A percentile compares a stretch with the other conserved stretches of the same genome.
phyloP scores from a whole-genome alignment of 1,140 invertebrate species.

The Amphibalanus amphitrite region DNA sequence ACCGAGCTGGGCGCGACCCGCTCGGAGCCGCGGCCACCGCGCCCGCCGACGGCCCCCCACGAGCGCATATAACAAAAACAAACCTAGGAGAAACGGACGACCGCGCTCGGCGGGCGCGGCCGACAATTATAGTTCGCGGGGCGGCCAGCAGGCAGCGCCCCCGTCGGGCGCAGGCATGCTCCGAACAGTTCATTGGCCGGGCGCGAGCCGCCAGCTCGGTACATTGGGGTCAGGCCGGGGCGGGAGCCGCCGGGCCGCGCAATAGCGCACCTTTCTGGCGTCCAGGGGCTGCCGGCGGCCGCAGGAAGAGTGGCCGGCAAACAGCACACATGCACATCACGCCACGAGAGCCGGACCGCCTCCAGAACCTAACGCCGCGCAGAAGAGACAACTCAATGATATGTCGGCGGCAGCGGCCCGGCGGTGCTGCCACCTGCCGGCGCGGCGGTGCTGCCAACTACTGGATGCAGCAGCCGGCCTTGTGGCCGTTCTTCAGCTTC shows the following conservation, averaged over 20 bases:
- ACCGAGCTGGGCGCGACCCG: not conserved
- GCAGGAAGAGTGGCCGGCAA: not conserved
- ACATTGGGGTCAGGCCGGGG: not conserved
- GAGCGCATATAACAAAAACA: not conserved
- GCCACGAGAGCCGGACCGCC: too few species aligned
- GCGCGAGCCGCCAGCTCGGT: not conserved
- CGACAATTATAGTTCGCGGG: not conserved
- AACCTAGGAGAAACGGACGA: not conserved
- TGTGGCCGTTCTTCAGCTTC: conserved; percentile 71
- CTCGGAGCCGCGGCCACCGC: not conserved
- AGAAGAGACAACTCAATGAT: not conserved
- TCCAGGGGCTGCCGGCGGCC: too few species aligned
- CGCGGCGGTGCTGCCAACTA: conserved; percentile 25
- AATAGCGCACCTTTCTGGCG: too few species aligned
- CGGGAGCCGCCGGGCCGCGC: too few species aligned
- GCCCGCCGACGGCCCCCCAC: too few species aligned
- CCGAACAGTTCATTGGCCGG: not conserved
- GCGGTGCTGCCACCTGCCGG: not conserved
- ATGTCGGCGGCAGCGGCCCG: not conserved
- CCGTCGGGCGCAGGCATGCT: too few species aligned
- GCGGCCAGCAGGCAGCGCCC: not conserved
- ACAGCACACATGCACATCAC: not conserved
- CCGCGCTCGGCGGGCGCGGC: too few species aligned
- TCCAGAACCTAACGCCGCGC: not conserved
- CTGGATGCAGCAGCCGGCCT: conserved; percentile 74